Evolutionary conservation across 2,888 invertebrate species (phyloP), one percentile per base, ranked within the genome.

Genomic region (Rosalia funebris): DNA sequence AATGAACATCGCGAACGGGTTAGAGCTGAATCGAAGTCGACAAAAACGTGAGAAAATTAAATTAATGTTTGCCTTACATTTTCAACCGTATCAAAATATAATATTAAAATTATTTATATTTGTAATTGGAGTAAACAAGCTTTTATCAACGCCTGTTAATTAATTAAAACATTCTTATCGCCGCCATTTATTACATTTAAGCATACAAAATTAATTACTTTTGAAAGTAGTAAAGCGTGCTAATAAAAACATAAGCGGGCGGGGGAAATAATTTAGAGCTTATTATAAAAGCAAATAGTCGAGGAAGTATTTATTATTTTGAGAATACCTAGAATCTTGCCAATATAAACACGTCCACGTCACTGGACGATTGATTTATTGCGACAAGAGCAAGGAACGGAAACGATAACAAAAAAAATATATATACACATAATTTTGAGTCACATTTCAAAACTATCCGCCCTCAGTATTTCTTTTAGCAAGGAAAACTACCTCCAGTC

Each of bases 311-410:
- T 39, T 20, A 39, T 50, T 50, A 39, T 39, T 50, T 15, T 25
- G 39, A 14, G 20, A 34, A 50, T 50, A 19, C 20, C 39, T 14
- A 20, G 25, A 36, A 14, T 39, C 12, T 15, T 39, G 50, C 50
- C 50, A 50, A 50, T 20, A 10, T 39, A 50, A 50, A 50, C 50
- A 39, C 7, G 9, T 14, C 14, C n/a, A 20, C 48, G 48, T 48
- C 36, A 39, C 36, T 4, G 36, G 2, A n/a, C 37, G 34, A 37
- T 39, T 39, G 37, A 50, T 36, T 36, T 37, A 25, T 39, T 15
- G 17, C 14, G 39, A n/a, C 39, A 39, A 15, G 45, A 31, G 25
- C 45, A 45, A 45, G 31, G 45, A 45, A 45, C 45, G 45, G 31
- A 45, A 45, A 25, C 15, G 41, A 42, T 42, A 42, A 42, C 17